Evolutionary conservation across 1,140 invertebrate genomes (phyloP), one percentile per base, ranked within the genome.

Genomic region (Hylaeus anthracinus): DNA sequence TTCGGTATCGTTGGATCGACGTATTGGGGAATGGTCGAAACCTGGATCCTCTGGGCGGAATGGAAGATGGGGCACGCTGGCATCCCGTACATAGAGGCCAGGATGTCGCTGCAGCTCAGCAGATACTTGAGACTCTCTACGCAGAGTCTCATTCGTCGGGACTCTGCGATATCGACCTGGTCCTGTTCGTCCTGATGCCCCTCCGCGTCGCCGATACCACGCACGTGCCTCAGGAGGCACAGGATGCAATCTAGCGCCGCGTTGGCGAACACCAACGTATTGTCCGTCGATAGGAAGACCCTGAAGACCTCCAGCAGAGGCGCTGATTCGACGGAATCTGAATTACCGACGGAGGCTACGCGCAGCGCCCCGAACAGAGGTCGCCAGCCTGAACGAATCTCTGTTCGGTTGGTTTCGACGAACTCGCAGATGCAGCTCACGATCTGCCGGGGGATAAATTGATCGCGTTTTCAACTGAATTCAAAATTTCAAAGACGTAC

Each of bases 361-460:
- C 97, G 95, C 5, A 99, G 91, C 3, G 98, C 98, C 6, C 97
- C 97, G 90, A 99, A 99, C 3, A 99, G 92, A 1, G 98, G 97
- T 65, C 98, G 93, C 98, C 98, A 99, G 0, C 98, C 98, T 0
- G 98, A 98, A 86, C 97, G 95, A 26, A 99, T 98, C 93, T 99
- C 98, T 26, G 96, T 96, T 88, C 97, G 95, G 90, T 98, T 98
- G 0, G 97, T 97, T 94, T 99, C 98, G 0, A 99, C 98, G 90
- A 98, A 98, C 93, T 98, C 98, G 92, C 98, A 99, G 41, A 99
- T 96, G 84, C 97, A 98, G 78, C 97, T 98, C 58, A 99, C 97
- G 89, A 99, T 98, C 96, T 99, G 95, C 73, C 85, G 75, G 71
- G 26, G 3, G 9, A 63, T 64, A 8, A 0, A 55, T 66, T 41